phyloP scores from a whole-genome alignment of 2,888 invertebrate species.

The Ennomos erosarius region DNA sequence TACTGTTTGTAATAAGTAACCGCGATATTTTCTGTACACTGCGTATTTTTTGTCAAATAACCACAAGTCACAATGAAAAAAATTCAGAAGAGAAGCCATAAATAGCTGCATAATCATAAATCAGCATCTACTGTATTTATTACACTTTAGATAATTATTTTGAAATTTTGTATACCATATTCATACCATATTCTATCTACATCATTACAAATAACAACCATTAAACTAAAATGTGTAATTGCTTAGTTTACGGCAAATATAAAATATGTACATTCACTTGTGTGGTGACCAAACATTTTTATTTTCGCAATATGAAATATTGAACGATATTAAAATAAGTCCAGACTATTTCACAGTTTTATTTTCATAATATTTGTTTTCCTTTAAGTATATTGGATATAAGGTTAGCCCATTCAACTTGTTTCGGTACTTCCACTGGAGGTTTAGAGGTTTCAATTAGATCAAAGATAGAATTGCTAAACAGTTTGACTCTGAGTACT shows the following conservation, averaged over 20 bases:
- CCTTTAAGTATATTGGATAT: constrained; percentile 74
- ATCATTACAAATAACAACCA: constrained; percentile 2
- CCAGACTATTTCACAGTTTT: constrained; percentile 52
- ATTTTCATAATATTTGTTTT: constrained; percentile 69
- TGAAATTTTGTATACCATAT: too few species aligned
- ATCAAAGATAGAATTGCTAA: constrained; percentile 66
- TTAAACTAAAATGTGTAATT: constrained; percentile 46
- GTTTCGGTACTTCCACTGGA: constrained; percentile 66
- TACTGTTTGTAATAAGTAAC: constrained; percentile 1
- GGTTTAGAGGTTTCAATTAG: constrained; percentile 68
- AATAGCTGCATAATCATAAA: constrained; percentile 1
- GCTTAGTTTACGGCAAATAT: constrained; percentile 58
- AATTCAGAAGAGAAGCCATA: too few species aligned
- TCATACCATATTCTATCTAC: too few species aligned
- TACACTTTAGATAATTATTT: too few species aligned
- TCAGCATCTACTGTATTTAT: background rate
- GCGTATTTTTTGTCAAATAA: constrained; percentile 3
- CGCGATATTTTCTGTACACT: constrained; percentile 1
- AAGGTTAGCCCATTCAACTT: constrained; percentile 70
- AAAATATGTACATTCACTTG: constrained; percentile 69
- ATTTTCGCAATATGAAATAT: constrained; percentile 73
- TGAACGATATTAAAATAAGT: constrained; percentile 73
- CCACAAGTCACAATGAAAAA: constrained; percentile 5
- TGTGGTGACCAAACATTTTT: constrained; percentile 72
- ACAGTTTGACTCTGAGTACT: constrained; percentile 65